These are phyloP conservation scores for Teleogryllus occipitalis DNA, from an alignment of 1,140 invertebrate species.

Conservation along the genomic window DNA sequence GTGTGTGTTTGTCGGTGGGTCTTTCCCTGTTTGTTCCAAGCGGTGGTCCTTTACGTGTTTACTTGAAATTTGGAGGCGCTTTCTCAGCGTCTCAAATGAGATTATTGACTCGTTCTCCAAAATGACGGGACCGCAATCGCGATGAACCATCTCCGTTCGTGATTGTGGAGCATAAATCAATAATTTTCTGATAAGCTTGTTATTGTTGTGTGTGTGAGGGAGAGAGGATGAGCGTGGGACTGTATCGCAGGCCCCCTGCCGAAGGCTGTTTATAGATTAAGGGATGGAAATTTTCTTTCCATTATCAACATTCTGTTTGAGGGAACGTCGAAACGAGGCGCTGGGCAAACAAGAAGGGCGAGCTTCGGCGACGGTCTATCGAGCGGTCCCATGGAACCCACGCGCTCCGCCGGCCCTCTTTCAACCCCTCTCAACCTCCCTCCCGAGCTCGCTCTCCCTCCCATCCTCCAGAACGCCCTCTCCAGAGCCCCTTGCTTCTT, in stretches of 20 bases:
- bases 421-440: too few relatives aligned
- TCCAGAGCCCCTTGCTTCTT: too few relatives aligned
- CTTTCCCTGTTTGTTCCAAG: too few relatives aligned
- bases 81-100: background rate
- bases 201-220: too few relatives aligned
- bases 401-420: too few relatives aligned
- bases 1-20: too few relatives aligned
- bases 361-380: background rate
- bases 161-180: background rate
- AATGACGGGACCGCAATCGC: background rate
- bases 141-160: background rate
- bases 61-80: background rate
- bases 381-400: background rate
- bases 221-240: background rate
- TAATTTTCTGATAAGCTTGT: background rate
- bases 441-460: too few relatives aligned
- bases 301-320: background rate
- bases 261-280: constrained; percentile 1
- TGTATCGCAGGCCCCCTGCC: background rate
- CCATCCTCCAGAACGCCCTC: too few relatives aligned
- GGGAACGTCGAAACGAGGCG: background rate
- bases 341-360: background rate
- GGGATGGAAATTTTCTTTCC: background rate
- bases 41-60: background rate
- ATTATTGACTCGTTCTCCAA: background rate